These are phyloP conservation scores for Caenorhabditis inopinata DNA, from an alignment of 1,140 invertebrate species.

Conservation along the genomic window DNA sequence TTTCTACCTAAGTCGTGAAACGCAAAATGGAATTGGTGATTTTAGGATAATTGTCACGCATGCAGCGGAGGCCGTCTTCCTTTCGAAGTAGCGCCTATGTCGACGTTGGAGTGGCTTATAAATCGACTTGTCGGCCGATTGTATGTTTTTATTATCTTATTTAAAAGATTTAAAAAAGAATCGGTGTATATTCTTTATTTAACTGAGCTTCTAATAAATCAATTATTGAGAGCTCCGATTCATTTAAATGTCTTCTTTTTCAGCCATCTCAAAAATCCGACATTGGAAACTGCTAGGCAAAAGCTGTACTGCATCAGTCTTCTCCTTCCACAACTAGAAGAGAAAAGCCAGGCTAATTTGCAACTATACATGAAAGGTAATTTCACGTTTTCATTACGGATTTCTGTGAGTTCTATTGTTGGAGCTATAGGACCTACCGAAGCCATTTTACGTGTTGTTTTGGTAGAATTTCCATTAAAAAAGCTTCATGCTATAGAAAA, in stretches of 20 bases:
- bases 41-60: conserved; percentile 67
- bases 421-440: too few species aligned
- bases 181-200: too few species aligned
- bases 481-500: too few species aligned
- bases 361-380: conserved; percentile 43
- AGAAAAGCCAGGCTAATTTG: conserved; percentile 52
- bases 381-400: too few species aligned
- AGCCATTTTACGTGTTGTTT: too few species aligned
- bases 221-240: not conserved
- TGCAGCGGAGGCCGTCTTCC: conserved; percentile 49
- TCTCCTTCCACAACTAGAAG: conserved; percentile 54
- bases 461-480: too few species aligned
- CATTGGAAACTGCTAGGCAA: conserved; percentile 45
- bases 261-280: conserved; percentile 57
- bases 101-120: conserved; percentile 48
- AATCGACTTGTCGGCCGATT: conserved; percentile 47
- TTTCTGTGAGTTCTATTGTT: too few species aligned
- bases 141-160: conserved; percentile 40
- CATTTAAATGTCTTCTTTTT: not conserved
- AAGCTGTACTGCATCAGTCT: conserved; percentile 56
- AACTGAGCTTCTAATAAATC: too few species aligned
- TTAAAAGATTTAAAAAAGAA: not conserved
- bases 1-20: too few species aligned
- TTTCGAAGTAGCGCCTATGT: conserved; percentile 30
- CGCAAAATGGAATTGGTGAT: too few species aligned